Evolutionary conservation across 2,888 invertebrate species (phyloP).

Genomic region (Pyrrhia umbra): DNA sequence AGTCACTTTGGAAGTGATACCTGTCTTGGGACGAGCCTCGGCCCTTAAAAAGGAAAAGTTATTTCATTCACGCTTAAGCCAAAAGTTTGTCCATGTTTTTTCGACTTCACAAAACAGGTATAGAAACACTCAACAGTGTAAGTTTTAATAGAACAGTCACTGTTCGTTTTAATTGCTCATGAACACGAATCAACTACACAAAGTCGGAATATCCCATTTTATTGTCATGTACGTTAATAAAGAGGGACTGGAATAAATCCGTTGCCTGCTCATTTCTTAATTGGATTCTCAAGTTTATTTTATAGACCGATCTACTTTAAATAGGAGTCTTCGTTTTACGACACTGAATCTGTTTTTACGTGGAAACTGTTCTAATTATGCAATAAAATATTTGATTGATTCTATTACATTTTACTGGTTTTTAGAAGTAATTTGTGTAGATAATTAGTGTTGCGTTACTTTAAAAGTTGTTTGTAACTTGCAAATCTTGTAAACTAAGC

Average conservation of each 20-base stretch:
- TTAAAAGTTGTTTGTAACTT: slow-evolving; percentile 22
- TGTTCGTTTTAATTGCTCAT: slow-evolving; percentile 68
- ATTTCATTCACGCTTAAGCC: neutral
- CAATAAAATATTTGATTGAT: slow-evolving; percentile 67
- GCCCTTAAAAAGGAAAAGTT: neutral
- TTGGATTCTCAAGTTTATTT: slow-evolving; percentile 88
- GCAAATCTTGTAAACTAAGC: slow-evolving; percentile 2
- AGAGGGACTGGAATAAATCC: slow-evolving; percentile 83
- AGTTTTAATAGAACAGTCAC: slow-evolving; percentile 51
- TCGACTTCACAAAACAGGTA: slow-evolving; percentile 24
- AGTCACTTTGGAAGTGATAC: neutral
- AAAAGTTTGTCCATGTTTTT: slow-evolving; percentile 8
- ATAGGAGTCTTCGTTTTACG: slow-evolving; percentile 81
- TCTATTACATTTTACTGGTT: slow-evolving; percentile 60
- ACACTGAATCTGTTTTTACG: slow-evolving; percentile 78
- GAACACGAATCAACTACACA: slow-evolving; percentile 67
- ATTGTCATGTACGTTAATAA: slow-evolving; percentile 82
- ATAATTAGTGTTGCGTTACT: slow-evolving; percentile 21
- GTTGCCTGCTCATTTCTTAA: slow-evolving; percentile 85
- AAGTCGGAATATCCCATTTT: slow-evolving; percentile 75
- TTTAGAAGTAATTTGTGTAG: slow-evolving; percentile 26
- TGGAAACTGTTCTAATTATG: slow-evolving; percentile 65
- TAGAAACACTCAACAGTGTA: slow-evolving; percentile 14
- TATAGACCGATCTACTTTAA: slow-evolving; percentile 84
- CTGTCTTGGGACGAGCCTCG: neutral